A percentile compares a stretch with the other conserved stretches of the same genome.
Conservation (phyloP, 2,797 vertebrate genomes). For the Neosilurus hyrtlii region DNA sequence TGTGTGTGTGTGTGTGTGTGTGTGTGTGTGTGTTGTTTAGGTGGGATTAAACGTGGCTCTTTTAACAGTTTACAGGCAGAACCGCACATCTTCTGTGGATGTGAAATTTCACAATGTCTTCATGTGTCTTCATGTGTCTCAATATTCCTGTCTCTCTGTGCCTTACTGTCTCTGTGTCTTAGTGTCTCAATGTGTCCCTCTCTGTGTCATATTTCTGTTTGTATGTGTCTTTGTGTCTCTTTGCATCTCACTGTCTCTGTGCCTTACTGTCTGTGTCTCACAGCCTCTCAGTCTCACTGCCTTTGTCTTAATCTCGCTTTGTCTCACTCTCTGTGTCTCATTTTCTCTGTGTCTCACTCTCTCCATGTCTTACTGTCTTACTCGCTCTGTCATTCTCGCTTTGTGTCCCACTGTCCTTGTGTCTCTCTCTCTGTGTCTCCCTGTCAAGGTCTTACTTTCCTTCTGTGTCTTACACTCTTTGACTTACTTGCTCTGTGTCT, state of each 20-base stretch:
- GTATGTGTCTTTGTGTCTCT: background rate
- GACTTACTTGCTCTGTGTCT: too few relatives aligned
- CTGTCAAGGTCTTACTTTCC: too few relatives aligned
- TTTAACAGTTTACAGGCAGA: conserved; percentile 81
- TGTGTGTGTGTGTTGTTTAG: conserved; percentile 80
- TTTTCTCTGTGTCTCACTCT: background rate
- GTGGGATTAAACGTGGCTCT: conserved; percentile 78
- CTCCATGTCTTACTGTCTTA: background rate
- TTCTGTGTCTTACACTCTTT: too few relatives aligned
- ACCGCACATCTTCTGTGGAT: conserved; percentile 73
- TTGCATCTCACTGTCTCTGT: background rate
- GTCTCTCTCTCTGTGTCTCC: too few relatives aligned
- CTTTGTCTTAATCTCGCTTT: background rate
- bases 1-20: background rate
- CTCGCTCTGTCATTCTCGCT: background rate
- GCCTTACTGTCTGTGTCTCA: background rate
- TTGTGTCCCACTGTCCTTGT: too few relatives aligned
- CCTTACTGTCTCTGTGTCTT: background rate
- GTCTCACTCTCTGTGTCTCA: background rate
- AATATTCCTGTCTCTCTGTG: background rate
- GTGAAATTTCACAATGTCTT: too few relatives aligned
- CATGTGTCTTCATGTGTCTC: too few relatives aligned
- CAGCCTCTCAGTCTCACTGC: background rate
- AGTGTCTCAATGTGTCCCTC: background rate
- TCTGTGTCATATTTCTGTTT: background rate